A percentile compares a stretch with the other conserved stretches of the same genome.
Conservation (phyloP, 92 coral and sea anemone genomes). For the Umimayanthus chanpuru region DNA sequence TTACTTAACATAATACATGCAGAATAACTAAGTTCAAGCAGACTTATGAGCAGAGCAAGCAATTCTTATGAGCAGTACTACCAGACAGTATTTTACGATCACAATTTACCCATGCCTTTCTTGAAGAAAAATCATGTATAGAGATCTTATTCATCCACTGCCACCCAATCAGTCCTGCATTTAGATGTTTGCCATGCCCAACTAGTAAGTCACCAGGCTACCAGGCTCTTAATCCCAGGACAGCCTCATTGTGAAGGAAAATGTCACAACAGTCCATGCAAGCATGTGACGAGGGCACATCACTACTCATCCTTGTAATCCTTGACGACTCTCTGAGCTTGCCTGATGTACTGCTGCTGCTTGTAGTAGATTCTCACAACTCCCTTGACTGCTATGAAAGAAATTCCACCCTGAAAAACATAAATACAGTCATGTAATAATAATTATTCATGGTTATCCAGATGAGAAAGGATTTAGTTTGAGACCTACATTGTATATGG, state of each 20-base stretch:
- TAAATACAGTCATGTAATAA: not conserved
- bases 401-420: slow-evolving; percentile 85
- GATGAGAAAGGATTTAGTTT: no score
- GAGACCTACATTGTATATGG: not conserved
- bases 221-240: slow-evolving; percentile 11
- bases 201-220: not conserved
- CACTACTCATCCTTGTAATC: slow-evolving; percentile 62
- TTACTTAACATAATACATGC: no score
- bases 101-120: not conserved
- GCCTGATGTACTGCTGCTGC: slow-evolving; percentile 96
- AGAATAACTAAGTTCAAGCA: no score
- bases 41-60: no score
- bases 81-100: no score
- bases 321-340: slow-evolving; percentile 84
- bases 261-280: not conserved
- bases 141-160: not conserved
- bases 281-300: not conserved
- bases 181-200: not conserved
- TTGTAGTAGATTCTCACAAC: slow-evolving; percentile 91
- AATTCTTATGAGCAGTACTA: not conserved
- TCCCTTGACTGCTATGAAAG: slow-evolving; percentile 88
- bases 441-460: not conserved
- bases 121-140: not conserved
- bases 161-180: not conserved
- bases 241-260: not conserved